Evolutionary conservation across 2,888 invertebrate species (phyloP), one percentile per base, ranked within the genome.

Genomic region (Drosophila longiperda): DNA sequence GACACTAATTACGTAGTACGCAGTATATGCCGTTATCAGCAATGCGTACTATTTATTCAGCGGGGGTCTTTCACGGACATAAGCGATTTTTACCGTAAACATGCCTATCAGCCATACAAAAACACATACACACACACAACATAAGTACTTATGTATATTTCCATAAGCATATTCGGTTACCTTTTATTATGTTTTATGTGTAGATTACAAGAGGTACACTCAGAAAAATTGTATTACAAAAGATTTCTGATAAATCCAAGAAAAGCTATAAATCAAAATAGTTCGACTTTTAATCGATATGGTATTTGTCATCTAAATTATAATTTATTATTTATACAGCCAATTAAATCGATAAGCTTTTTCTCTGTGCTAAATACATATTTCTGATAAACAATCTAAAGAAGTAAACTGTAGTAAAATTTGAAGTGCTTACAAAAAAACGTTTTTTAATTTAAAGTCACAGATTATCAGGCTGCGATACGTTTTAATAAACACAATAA

Each of bases 1-100:
- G 9, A 54, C 0, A 9, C 3, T 5, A 23, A 23, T 6, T 54
- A 29, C 29, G 34, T 26, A 26, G 23, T 36, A 6, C 36, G 26
- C 55, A 54, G 12, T 49, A 34, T 8, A 4, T 45, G 20, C 57
- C n/a, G 45, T 45, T 55, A 69, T 75, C 58, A 45, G 9, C 3
- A 11, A 29, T 34, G 38, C 42, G 32, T 36, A 53, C 26, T 33
- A 52, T 15, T n/a, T 38, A n/a, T 42, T 33, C 33, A 36, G 7
- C n/a, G 33, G 40, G 60, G 32, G 17, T 9, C 17, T 32, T 40
- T 3, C 26, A 11, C 3, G 9, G 23, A 23, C 7, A 11, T 3
- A 9, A 34, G 33, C 9, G 0, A 38, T 38, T 6, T 15, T 17
- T 12, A 29, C 32, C 32, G 17, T 15, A 40, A 12, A 23, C 26